These are phyloP conservation scores for Drosophila multiciliata DNA, from an alignment of 2,888 invertebrate species.

Conservation along the genomic window DNA sequence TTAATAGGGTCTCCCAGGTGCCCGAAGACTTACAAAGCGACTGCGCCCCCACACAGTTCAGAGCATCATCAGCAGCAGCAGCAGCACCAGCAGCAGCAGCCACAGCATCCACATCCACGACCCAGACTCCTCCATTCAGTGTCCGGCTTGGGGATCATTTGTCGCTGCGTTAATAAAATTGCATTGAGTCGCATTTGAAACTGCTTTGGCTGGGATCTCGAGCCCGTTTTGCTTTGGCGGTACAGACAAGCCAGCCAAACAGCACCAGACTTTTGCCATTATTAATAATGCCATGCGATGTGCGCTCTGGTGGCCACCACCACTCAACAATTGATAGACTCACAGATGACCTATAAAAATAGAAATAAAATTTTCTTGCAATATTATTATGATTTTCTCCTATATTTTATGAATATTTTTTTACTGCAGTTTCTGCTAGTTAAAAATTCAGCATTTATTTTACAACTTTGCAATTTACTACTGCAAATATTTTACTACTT, in stretches of 20 bases:
- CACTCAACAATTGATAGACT: constrained; percentile 16
- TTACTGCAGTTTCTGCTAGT: background rate
- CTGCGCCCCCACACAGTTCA: constrained; percentile 54
- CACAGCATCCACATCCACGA: constrained; percentile 4
- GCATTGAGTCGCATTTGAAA: constrained; percentile 84
- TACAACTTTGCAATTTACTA: background rate
- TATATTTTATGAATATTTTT: background rate
- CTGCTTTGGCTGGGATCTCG: constrained; percentile 69
- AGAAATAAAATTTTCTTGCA: background rate
- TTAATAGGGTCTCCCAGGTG: constrained; percentile 76
- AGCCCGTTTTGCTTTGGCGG: constrained; percentile 65
- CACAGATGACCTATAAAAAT: constrained; percentile 18
- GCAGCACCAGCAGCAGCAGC: constrained; percentile 24
- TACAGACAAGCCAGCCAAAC: constrained; percentile 46
- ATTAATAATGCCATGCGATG: constrained; percentile 71
- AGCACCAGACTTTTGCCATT: constrained; percentile 52
- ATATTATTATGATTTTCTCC: background rate
- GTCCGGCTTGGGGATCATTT: constrained; percentile 73
- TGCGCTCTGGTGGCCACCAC: constrained; percentile 52
- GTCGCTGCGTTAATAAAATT: constrained; percentile 83
- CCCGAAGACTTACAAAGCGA: constrained; percentile 39
- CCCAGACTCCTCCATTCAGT: constrained; percentile 22
- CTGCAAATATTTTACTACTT: too few relatives aligned
- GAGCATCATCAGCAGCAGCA: background rate
- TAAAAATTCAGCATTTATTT: background rate